Evolutionary conservation across 2,113 vertebrate genomes (phyloP).

Genomic region (Herpailurus yagouaroundi): DNA sequence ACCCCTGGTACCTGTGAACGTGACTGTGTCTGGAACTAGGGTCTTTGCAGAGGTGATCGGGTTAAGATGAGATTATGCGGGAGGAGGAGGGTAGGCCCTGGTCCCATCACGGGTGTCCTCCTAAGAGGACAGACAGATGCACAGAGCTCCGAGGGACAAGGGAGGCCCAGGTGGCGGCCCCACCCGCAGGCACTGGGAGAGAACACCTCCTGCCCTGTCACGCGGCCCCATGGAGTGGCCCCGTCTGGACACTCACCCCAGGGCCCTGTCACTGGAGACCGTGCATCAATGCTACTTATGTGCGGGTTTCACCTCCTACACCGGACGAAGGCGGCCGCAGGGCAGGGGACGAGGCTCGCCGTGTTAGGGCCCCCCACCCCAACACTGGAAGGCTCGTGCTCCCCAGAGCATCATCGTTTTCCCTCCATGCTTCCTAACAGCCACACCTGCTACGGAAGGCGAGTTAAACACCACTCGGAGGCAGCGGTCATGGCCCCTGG

Average conservation of each 20-base stretch:
- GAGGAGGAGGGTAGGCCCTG: neutral
- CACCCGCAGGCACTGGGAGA: too few species aligned
- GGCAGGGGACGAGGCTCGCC: too few species aligned
- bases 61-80: neutral
- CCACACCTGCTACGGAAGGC: too few species aligned
- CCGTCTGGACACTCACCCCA: neutral
- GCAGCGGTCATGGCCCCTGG: neutral
- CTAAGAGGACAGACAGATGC: neutral
- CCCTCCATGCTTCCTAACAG: neutral
- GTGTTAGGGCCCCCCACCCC: fast-evolving
- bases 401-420: neutral
- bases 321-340: neutral
- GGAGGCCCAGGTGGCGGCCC: neutral
- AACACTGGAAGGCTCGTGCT: neutral
- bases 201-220: neutral
- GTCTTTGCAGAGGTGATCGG: neutral
- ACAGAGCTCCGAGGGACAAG: neutral
- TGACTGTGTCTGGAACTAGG: neutral
- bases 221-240: too few species aligned
- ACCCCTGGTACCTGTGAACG: neutral
- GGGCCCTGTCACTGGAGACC: neutral
- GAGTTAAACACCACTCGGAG: too few species aligned
- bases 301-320: neutral
- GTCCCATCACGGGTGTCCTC: neutral
- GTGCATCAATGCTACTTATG: fast-evolving